Evolutionary conservation across 2,797 vertebrate genomes (phyloP).

Genomic region (Manis crassicaudata): DNA sequence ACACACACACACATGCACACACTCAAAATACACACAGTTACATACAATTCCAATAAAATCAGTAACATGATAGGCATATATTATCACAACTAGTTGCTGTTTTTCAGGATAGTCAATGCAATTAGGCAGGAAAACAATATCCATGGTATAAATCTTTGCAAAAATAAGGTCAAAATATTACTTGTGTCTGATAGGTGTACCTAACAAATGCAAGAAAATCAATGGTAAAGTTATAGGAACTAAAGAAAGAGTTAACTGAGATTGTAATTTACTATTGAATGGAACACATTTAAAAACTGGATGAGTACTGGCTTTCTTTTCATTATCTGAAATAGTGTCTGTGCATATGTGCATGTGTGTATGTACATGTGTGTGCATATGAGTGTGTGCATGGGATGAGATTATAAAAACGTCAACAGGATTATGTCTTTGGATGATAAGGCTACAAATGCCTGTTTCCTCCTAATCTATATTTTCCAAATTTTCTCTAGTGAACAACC

Average conservation of each 20-base stretch:
- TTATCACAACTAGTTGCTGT: neutral
- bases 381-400: neutral
- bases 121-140: neutral
- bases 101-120: neutral
- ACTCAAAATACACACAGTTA: neutral
- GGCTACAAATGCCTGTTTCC: constrained; percentile 12
- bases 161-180: constrained; percentile 15
- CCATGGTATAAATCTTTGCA: neutral
- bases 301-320: neutral
- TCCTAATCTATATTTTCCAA: constrained; percentile 13
- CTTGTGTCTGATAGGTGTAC: neutral
- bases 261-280: neutral
- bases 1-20: neutral
- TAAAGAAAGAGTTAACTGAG: neutral
- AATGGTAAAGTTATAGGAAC: neutral
- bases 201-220: constrained; percentile 13
- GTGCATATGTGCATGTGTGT: neutral
- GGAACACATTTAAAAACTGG: neutral
- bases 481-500: neutral
- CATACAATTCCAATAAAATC: neutral
- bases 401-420: constrained; percentile 4
- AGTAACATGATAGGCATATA: constrained; percentile 17
- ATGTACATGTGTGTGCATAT: neutral
- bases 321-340: neutral
- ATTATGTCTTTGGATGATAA: neutral